These are phyloP conservation scores for Tringa solitaria DNA, from an alignment of 2,113 vertebrate species.

Conservation along the genomic window DNA sequence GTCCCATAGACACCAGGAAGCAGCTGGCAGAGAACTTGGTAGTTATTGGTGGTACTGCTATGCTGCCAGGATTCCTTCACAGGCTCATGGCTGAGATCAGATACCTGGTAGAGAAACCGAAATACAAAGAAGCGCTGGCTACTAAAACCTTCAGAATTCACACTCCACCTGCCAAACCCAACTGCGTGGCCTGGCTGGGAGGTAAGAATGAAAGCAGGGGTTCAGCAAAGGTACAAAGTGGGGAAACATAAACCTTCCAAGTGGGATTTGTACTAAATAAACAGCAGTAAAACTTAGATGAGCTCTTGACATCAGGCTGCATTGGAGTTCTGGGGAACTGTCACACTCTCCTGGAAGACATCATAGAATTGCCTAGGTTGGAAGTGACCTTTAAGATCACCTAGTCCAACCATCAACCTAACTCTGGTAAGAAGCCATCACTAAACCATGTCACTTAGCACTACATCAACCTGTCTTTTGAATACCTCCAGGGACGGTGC, in stretches of 20 bases:
- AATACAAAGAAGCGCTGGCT: slow-evolving; percentile 85
- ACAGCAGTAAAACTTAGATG: neutral
- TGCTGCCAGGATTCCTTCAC: slow-evolving; percentile 95
- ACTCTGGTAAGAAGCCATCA: too few relatives aligned
- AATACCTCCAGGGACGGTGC: too few relatives aligned
- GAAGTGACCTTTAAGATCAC: too few relatives aligned
- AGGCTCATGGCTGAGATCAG: slow-evolving; percentile 92
- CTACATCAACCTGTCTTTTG: too few relatives aligned
- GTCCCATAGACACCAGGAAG: slow-evolving; percentile 95
- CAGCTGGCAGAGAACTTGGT: slow-evolving; percentile 94
- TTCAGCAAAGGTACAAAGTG: neutral
- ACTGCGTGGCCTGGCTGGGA: slow-evolving; percentile 96
- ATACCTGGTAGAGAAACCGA: slow-evolving; percentile 91
- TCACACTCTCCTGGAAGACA: neutral
- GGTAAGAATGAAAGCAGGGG: slow-evolving; percentile 71
- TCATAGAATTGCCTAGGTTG: too few relatives aligned
- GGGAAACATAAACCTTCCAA: neutral
- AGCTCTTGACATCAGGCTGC: neutral
- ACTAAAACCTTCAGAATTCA: slow-evolving; percentile 92
- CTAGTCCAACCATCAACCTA: too few relatives aligned
- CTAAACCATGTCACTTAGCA: too few relatives aligned
- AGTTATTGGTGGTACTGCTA: slow-evolving; percentile 91
- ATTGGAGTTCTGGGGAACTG: neutral
- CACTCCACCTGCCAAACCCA: slow-evolving; percentile 92
- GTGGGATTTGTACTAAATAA: neutral